phyloP scores from a whole-genome alignment of 2,888 invertebrate species.

The Synergus laeviventris region DNA sequence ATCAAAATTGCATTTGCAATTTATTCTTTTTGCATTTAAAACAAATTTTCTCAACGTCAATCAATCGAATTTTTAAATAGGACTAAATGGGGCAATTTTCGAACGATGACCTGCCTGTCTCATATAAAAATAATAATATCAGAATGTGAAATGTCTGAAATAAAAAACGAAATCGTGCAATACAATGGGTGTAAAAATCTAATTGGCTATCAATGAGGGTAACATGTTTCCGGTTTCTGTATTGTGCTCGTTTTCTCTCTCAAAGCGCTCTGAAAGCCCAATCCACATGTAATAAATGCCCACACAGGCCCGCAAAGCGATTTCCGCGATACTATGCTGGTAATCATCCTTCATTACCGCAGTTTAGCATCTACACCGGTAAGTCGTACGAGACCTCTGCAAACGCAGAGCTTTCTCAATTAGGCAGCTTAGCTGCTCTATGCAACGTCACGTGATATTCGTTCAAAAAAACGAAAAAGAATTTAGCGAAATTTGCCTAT shows the following conservation, averaged over 20 bases:
- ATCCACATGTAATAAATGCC: constrained; percentile 25
- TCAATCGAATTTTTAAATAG: too few relatives aligned
- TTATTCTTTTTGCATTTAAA: too few relatives aligned
- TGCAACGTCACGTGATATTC: constrained; percentile 10
- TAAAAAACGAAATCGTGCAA: not conserved
- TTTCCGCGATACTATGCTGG: constrained; percentile 19
- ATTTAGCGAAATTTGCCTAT: not conserved
- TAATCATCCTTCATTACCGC: constrained; percentile 35
- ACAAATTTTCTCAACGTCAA: too few relatives aligned
- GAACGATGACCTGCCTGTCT: too few relatives aligned
- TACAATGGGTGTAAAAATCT: too few relatives aligned
- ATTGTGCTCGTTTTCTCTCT: not conserved
- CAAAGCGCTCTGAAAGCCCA: constrained; percentile 19
- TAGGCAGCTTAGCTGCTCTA: constrained; percentile 17
- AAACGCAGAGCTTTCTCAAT: constrained; percentile 18
- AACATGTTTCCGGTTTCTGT: constrained; percentile 6
- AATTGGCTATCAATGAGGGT: constrained; percentile 2
- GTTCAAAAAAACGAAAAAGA: not conserved
- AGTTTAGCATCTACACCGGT: constrained; percentile 20
- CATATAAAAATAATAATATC: not conserved
- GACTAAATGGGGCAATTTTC: too few relatives aligned
- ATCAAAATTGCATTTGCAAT: too few relatives aligned
- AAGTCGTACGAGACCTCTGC: constrained; percentile 15
- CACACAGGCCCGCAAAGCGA: constrained; percentile 15
- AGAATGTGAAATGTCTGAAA: not conserved